Evolutionary conservation across 2,797 vertebrate species (phyloP), one percentile per base, ranked within the genome.

Genomic region (Petrocephalus schoutedeni): DNA sequence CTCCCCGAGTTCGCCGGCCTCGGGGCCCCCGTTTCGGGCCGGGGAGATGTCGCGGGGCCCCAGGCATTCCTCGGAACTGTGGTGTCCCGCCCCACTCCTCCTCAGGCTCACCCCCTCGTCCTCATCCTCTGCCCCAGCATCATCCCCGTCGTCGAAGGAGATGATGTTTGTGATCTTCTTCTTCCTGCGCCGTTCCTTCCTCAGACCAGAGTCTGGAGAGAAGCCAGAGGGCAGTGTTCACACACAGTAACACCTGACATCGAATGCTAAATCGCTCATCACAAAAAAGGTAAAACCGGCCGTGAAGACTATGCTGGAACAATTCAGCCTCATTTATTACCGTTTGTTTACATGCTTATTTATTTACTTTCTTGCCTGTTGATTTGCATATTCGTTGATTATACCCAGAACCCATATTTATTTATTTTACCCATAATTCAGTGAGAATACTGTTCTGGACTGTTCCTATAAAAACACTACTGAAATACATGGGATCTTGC

Each of bases 101-200:
- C 93, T 95, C 9, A 94, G 90, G 0, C 16, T 80, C 93, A 92
- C 94, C 91, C 87, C 94, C 9, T 97, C 96, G n/a, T 96, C 96
- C 10, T 94, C 96, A 51, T 96, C 97, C 49, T 96, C 96, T 0
- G 96, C 97, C 0, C 94, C 95, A 2, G 92, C 94, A 0, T 96
- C 95, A 91, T 98, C 95, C 3, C 98, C 97, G 14, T 98, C 97
- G 36, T 99, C 98, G 90, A 99, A 99, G 3, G 97, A 99, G 91
- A 99, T 99, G 3, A 99, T 99, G 94, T 98, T 98, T 87, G 98
- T 98, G 93, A 99, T 94, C 92, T 97, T 98, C 93, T 99, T 99
- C 92, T 97, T 99, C 94, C 97, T 97, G 85, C 97, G 97, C 7
- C 98, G 94, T 90, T 98, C 98, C 87, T 97, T 98, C 94, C 93